A percentile compares a stretch with the other conserved stretches of the same genome.
phyloP scores from a whole-genome alignment of 1,140 invertebrate genomes.

The Panagrolaimus sp. region DNA sequence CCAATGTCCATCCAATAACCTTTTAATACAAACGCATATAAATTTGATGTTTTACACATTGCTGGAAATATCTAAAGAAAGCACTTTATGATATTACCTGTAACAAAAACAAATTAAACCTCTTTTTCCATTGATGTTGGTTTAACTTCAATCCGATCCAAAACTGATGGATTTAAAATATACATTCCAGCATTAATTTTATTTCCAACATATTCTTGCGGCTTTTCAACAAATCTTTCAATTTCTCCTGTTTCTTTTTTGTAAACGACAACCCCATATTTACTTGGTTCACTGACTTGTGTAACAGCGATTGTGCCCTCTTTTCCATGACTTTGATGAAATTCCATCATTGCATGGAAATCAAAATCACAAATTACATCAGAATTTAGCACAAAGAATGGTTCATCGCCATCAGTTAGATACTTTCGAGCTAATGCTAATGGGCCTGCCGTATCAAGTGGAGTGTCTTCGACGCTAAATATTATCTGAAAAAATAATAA shows the following conservation, averaged over 20 bases:
- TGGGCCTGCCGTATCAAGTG: no score
- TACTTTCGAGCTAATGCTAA: no score
- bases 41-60: no score
- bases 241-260: slow-evolving; percentile 60
- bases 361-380: slow-evolving; percentile 67
- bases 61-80: no score
- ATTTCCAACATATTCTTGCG: no score
- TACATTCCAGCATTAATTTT: no score
- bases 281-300: slow-evolving; percentile 80
- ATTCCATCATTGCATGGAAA: slow-evolving; percentile 86
- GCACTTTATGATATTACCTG: no score
- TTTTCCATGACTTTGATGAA: slow-evolving; percentile 83
- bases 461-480: no score
- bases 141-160: slow-evolving; percentile 75
- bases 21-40: no score
- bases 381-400: slow-evolving; percentile 95
- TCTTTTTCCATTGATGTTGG: slow-evolving; percentile 98
- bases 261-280: slow-evolving; percentile 89
- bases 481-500: slow-evolving; percentile 19
- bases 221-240: no score
- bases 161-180: slow-evolving; percentile 69
- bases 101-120: slow-evolving; percentile 25
- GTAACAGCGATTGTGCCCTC: slow-evolving; percentile 91
- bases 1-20: no score
- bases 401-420: slow-evolving; percentile 61